Percentiles rank a stretch among this genome's conserved stretches.
Evolutionary conservation across 2,888 invertebrate species (phyloP).

Genomic region (Nemapogon koenigi): DNA sequence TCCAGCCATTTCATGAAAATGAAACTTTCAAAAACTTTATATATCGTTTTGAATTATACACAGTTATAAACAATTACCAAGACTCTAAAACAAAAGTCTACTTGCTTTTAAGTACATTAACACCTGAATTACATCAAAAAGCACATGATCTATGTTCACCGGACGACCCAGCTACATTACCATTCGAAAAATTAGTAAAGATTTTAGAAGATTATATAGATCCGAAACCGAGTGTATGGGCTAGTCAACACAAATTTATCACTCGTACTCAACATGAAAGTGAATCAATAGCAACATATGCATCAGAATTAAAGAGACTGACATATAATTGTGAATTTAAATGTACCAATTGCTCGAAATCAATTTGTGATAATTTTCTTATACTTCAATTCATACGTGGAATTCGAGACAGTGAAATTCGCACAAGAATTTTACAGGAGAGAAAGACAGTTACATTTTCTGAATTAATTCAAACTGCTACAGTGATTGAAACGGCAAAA

Average conservation of each 20-base stretch:
- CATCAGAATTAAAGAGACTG: neutral
- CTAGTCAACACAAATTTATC: neutral
- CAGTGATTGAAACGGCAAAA: neutral
- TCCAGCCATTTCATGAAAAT: too few relatives aligned
- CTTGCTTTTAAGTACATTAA: too few relatives aligned
- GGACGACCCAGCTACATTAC: too few relatives aligned
- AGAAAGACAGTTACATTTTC: neutral
- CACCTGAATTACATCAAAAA: too few relatives aligned
- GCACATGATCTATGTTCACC: too few relatives aligned
- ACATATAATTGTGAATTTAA: neutral
- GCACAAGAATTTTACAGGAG: neutral
- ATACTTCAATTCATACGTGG: neutral
- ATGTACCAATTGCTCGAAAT: neutral
- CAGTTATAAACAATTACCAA: too few relatives aligned
- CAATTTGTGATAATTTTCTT: conserved; percentile 4
- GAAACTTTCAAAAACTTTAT: too few relatives aligned
- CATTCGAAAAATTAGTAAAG: too few relatives aligned
- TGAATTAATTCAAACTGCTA: neutral
- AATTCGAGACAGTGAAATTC: neutral
- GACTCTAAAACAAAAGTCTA: too few relatives aligned
- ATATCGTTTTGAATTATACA: too few relatives aligned
- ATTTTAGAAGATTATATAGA: neutral
- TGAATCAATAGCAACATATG: neutral
- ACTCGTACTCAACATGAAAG: neutral
- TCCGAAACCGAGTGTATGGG: neutral